Conservation (phyloP, 2,888 invertebrate species). For the Mythimna ferrago region DNA sequence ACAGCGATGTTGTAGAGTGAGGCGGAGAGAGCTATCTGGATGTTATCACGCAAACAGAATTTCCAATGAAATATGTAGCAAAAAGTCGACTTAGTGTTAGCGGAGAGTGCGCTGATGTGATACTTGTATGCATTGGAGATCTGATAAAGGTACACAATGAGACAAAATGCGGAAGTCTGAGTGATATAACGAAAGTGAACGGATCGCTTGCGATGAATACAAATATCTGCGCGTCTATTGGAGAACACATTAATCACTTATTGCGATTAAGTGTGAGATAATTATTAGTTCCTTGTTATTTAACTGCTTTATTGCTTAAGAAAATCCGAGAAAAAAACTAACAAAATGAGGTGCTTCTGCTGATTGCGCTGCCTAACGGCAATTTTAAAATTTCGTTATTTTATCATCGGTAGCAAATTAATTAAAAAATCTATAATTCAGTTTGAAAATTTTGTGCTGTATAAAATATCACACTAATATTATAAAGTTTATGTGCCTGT, state of each 20-base stretch:
- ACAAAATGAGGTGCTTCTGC: not conserved
- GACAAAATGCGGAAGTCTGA: slow-evolving; percentile 73
- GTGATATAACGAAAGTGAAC: slow-evolving; percentile 81
- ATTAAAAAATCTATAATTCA: not conserved
- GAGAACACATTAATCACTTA: slow-evolving; percentile 49
- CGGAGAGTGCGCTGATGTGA: slow-evolving; percentile 52
- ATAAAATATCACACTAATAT: too few species aligned
- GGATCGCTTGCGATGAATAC: slow-evolving; percentile 72
- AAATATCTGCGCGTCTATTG: slow-evolving; percentile 57
- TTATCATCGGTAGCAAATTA: not conserved
- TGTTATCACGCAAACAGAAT: slow-evolving; percentile 81
- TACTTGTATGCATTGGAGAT: slow-evolving; percentile 64
- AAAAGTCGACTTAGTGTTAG: slow-evolving; percentile 66
- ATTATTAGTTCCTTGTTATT: slow-evolving; percentile 46
- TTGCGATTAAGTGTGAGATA: slow-evolving; percentile 56
- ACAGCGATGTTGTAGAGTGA: slow-evolving; percentile 59
- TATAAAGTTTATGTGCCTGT: too few species aligned
- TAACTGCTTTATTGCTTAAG: slow-evolving; percentile 15
- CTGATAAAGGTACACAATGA: slow-evolving; percentile 69
- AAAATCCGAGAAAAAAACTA: slow-evolving; percentile 6
- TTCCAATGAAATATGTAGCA: slow-evolving; percentile 83
- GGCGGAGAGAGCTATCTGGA: slow-evolving; percentile 76
- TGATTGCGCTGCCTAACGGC: not conserved
- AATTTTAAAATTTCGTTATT: not conserved
- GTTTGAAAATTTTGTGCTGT: not conserved